These are phyloP conservation scores for Maniola jurtina DNA, from an alignment of 1,140 invertebrate genomes.

Conservation along the genomic window DNA sequence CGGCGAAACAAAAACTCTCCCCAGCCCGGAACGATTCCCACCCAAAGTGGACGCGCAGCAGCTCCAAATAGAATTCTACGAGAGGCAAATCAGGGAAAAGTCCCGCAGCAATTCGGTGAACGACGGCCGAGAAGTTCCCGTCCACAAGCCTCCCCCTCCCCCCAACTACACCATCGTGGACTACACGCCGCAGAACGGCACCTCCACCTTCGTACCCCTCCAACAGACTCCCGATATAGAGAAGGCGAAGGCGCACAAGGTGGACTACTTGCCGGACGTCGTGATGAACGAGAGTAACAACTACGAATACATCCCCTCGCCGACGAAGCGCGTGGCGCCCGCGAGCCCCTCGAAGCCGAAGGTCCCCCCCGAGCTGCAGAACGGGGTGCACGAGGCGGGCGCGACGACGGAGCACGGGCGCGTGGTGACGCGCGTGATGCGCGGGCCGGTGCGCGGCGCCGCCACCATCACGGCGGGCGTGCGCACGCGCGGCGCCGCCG, in stretches of 20 bases:
- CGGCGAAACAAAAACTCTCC: constrained; percentile 45
- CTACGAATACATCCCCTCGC: constrained; percentile 34
- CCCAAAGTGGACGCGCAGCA: constrained; percentile 67
- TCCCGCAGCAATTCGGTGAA: constrained; percentile 46
- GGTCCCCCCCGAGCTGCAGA: constrained; percentile 36
- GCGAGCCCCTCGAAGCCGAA: constrained; percentile 34
- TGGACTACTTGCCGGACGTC: constrained; percentile 74
- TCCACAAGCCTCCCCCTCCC: constrained; percentile 48
- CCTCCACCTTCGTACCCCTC: constrained; percentile 70
- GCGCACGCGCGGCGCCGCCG: constrained; percentile 77
- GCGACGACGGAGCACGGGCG: constrained; percentile 78
- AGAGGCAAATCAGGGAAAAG: constrained; percentile 71
- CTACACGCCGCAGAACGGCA: constrained; percentile 58
- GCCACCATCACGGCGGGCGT: constrained; percentile 78
- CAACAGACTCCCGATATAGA: constrained; percentile 76
- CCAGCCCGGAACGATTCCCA: constrained; percentile 33
- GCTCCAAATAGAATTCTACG: constrained; percentile 77
- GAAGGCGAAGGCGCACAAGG: constrained; percentile 69
- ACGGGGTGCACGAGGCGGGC: constrained; percentile 45
- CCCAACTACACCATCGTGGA: constrained; percentile 66
- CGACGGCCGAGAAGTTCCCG: constrained; percentile 41
- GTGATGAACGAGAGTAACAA: constrained; percentile 59
- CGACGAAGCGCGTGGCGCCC: constrained; percentile 28
- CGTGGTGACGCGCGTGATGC: constrained; percentile 82
- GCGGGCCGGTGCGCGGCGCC: constrained; percentile 81